Conservation (phyloP, 2,113 vertebrate species). For the Riparia riparia region DNA sequence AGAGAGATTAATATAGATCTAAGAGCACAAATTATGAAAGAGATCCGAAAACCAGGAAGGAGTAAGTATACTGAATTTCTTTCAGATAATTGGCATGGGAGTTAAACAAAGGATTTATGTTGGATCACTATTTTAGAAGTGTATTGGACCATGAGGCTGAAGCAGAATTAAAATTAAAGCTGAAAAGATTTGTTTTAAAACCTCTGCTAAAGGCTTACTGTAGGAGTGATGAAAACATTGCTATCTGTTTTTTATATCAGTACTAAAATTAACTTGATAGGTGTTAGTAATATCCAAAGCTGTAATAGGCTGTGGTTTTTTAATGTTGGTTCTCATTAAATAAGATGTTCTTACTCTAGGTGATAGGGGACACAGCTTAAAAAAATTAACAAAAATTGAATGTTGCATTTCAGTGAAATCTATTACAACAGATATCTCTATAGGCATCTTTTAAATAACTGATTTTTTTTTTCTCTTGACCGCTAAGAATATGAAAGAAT, state of each 20-base stretch:
- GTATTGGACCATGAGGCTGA: background rate
- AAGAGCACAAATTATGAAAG: constrained; percentile 89
- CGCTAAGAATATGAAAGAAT: constrained; percentile 91
- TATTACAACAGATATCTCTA: background rate
- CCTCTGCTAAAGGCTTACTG: background rate
- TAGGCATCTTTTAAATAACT: background rate
- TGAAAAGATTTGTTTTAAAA: background rate
- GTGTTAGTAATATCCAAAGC: background rate
- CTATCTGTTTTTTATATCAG: background rate
- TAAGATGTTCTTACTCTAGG: background rate
- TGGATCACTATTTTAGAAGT: background rate
- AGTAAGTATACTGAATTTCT: constrained; percentile 80
- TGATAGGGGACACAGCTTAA: background rate
- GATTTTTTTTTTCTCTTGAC: constrained; percentile 26
- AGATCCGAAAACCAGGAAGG: constrained; percentile 94
- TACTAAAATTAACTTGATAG: background rate
- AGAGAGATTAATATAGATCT: constrained; percentile 90
- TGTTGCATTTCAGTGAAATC: background rate
- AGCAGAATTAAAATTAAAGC: background rate
- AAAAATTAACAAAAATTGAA: background rate
- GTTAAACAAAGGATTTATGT: background rate
- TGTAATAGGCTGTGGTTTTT: background rate
- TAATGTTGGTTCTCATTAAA: background rate
- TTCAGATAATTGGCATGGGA: background rate
- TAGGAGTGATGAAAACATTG: background rate